Evolutionary conservation across 2,113 vertebrate species (phyloP), one percentile per base, ranked within the genome.

Genomic region (Megaleporinus macrocephalus): DNA sequence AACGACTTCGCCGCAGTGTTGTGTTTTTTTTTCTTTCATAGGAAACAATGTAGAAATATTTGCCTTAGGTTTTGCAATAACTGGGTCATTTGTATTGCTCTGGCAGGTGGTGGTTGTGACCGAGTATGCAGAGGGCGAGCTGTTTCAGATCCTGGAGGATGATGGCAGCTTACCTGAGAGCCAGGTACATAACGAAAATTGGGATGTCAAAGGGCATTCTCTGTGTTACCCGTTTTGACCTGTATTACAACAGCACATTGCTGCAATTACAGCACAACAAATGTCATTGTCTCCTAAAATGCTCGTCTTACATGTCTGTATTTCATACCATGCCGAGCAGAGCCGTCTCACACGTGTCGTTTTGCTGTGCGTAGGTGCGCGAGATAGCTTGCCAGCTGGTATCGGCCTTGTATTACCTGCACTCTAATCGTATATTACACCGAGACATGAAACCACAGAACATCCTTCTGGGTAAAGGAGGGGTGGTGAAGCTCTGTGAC

Each of bases 361-460:
- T 73, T 79, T 24, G 26, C 62, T 69, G 30, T 84, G 65, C 72
- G 55, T 79, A 99, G 97, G 96, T 99, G 16, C 90, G 91, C 76
- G 90, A 90, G 78, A 97, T 99, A 24, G 97, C 97, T 68, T 96
- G 96, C 83, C 98, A 99, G 24, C 92, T 99, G 84, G 94, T 98
- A n/a, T 99, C 98, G 1, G 98, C 98, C 70, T 93, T 99, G 55
- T 98, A 98, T 86, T 99, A 99, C 86, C 92, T 99, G 83, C 98
- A 99, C 86, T 99, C 97, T 63, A 96, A 98, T 86, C 96, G 97
- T 2, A 99, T 99, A 85, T 95, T 99, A 79, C 98, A 99, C 82
- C 96, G 97, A 0, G 98, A 99, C 93, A 97, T 99, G 96, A 99
- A 99, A 82, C 98, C 98, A 36, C 97, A 99, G 91, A 99, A 99